phyloP scores from a whole-genome alignment of 2,888 invertebrate genomes.

The Spisula subtruncata region DNA sequence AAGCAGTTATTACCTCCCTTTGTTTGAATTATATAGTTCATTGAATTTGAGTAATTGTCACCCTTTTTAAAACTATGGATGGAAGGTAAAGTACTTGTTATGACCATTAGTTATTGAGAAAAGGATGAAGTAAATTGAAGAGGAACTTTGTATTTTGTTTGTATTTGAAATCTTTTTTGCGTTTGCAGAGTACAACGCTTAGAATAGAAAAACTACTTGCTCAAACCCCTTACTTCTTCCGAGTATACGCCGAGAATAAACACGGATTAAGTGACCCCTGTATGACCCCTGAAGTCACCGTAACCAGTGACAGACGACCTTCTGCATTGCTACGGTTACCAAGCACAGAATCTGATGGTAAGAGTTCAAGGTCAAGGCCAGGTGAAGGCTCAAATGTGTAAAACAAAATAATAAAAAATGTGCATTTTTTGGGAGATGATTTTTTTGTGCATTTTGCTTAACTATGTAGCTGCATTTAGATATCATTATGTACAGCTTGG shows the following conservation, averaged over 20 bases:
- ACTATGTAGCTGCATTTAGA: background rate
- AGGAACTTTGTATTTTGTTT: too few relatives aligned
- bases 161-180: background rate
- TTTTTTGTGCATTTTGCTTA: constrained; percentile 25
- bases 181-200: constrained; percentile 91
- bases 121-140: too few relatives aligned
- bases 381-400: constrained; percentile 27
- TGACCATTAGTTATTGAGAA: background rate
- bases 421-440: background rate
- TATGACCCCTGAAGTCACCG: constrained; percentile 79
- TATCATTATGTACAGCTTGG: background rate
- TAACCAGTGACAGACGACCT: constrained; percentile 72
- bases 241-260: constrained; percentile 93
- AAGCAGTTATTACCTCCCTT: background rate
- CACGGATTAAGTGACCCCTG: constrained; percentile 90
- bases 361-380: constrained; percentile 54
- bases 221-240: constrained; percentile 91
- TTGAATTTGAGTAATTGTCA: background rate
- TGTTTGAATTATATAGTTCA: background rate
- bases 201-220: constrained; percentile 90
- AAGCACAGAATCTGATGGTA: constrained; percentile 82
- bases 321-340: constrained; percentile 67
- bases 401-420: background rate
- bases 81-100: background rate
- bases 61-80: background rate